These are phyloP conservation scores for Taeniopygia guttata DNA, from an alignment of 2,797 vertebrate genomes.

Conservation along the genomic window DNA sequence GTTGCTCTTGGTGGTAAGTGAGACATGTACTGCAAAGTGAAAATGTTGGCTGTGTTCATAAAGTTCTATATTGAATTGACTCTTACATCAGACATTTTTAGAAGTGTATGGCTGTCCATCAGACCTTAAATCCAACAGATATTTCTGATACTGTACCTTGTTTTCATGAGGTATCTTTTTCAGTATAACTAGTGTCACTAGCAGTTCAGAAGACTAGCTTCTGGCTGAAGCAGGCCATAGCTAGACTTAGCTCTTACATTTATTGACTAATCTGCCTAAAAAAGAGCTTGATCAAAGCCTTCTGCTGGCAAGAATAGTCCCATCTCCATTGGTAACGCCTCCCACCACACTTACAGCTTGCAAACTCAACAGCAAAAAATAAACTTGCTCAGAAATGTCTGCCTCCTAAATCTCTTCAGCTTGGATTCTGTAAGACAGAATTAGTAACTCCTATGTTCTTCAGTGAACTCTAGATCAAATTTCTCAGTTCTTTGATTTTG, in stretches of 20 bases:
- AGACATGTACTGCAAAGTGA: background rate
- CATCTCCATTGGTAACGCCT: background rate
- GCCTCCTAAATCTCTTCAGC: background rate
- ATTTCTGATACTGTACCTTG: background rate
- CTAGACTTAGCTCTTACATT: background rate
- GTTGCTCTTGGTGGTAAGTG: slow-evolving; percentile 89
- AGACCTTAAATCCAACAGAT: background rate
- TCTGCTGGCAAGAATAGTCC: background rate
- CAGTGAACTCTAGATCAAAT: background rate
- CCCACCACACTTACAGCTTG: background rate
- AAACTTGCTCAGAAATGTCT: background rate
- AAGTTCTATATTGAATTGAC: background rate
- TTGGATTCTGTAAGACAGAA: background rate
- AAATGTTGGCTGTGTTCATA: background rate
- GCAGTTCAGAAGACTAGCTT: background rate
- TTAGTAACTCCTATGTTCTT: background rate
- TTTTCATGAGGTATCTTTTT: background rate
- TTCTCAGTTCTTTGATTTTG: background rate
- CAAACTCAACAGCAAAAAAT: background rate
- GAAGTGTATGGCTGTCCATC: background rate
- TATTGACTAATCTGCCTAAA: background rate
- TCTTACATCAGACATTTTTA: background rate
- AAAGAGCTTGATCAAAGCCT: background rate
- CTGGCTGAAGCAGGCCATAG: background rate
- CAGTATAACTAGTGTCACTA: background rate